Conservation (phyloP, 2,888 invertebrate genomes). For the Cremastinae sp. region DNA sequence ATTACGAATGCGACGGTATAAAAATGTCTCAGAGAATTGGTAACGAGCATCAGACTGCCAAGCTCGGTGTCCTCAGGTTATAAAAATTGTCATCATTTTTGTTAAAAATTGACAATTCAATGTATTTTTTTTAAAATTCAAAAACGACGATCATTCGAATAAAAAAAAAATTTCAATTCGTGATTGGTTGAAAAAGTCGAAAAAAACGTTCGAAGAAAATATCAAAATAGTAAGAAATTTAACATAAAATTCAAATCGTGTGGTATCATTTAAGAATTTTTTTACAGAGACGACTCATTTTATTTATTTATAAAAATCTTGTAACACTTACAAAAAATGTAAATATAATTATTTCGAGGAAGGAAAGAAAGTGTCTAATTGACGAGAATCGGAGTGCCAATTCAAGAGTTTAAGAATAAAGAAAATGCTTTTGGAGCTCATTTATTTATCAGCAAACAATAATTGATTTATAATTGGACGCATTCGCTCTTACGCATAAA, state of each 20-base stretch:
- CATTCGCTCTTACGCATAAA: constrained; percentile 12
- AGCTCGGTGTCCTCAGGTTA: constrained; percentile 65
- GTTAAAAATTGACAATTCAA: too few species aligned
- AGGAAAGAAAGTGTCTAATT: constrained; percentile 14
- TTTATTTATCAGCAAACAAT: constrained; percentile 27
- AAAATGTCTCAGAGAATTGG: constrained; percentile 83
- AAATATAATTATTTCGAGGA: neutral
- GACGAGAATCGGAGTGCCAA: constrained; percentile 8
- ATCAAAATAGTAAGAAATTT: neutral
- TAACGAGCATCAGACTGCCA: constrained; percentile 62
- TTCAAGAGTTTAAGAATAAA: neutral
- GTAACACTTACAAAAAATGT: constrained; percentile 22
- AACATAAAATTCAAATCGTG: too few species aligned
- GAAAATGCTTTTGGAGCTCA: constrained; percentile 18
- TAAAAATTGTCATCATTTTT: too few species aligned
- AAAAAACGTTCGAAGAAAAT: neutral
- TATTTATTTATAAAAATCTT: neutral
- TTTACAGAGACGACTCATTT: too few species aligned
- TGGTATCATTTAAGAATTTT: too few species aligned
- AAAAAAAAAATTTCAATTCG: neutral
- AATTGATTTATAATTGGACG: constrained; percentile 27
- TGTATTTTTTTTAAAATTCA: too few species aligned
- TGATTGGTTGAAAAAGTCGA: neutral
- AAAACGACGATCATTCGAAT: too few species aligned
- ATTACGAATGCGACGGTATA: constrained; percentile 83